Evolutionary conservation across 2,113 vertebrate genomes (phyloP).

Genomic region (Rostratula benghalensis): DNA sequence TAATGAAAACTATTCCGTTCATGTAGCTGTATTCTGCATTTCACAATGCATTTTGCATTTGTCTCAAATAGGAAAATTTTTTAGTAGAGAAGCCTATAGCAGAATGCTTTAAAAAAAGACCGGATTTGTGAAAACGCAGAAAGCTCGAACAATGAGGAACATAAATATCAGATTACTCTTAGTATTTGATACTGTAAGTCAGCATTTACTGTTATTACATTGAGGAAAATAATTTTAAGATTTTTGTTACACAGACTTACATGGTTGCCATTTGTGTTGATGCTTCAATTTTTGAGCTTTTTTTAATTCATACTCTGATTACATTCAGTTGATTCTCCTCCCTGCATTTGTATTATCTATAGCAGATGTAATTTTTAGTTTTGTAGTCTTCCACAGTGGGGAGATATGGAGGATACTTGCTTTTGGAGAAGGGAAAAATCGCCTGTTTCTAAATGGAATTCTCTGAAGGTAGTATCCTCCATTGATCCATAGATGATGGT

Average conservation of each 20-base stretch:
- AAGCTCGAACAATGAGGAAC: background rate
- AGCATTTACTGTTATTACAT: background rate
- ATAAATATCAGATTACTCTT: background rate
- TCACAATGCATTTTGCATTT: background rate
- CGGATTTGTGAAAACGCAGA: background rate
- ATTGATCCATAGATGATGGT: conserved; percentile 45
- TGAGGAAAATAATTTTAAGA: conserved; percentile 8
- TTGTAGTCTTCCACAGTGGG: conserved; percentile 51
- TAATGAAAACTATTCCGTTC: background rate
- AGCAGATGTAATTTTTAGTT: conserved; percentile 47
- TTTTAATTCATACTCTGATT: conserved; percentile 24
- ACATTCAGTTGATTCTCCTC: conserved; percentile 46
- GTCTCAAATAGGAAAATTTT: background rate
- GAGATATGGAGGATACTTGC: conserved; percentile 74
- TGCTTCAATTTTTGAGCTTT: conserved; percentile 45
- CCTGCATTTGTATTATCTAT: conserved; percentile 26
- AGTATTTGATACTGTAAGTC: conserved; percentile 10
- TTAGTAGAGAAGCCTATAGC: background rate
- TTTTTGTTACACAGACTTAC: conserved; percentile 16
- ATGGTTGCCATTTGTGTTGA: conserved; percentile 23
- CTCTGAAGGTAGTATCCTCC: conserved; percentile 74
- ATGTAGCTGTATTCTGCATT: background rate
- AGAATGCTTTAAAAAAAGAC: background rate
- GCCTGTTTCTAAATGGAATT: conserved; percentile 75
- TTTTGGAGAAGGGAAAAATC: conserved; percentile 74